A percentile compares a stretch with the other conserved stretches of the same genome.
Evolutionary conservation across 2,888 invertebrate species (phyloP).

Genomic region (Eupithecia subfuscata): DNA sequence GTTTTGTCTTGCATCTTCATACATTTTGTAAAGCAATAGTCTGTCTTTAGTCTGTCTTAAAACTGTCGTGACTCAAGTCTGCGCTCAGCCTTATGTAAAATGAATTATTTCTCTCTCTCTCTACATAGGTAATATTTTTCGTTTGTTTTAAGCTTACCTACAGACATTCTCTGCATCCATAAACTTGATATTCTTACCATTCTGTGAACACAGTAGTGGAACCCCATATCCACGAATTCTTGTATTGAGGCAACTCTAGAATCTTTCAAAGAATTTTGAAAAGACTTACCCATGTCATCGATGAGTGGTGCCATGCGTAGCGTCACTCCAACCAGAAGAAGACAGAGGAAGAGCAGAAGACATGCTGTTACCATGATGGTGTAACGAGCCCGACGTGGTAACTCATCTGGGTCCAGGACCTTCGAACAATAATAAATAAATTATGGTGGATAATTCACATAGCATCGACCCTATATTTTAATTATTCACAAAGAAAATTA

Average conservation of each 20-base stretch:
- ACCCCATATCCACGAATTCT: neutral
- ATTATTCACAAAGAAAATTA: too few relatives aligned
- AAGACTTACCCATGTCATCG: constrained; percentile 95
- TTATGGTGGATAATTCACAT: too few relatives aligned
- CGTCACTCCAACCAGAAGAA: constrained; percentile 95
- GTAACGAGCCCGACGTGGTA: constrained; percentile 93
- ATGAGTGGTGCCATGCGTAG: constrained; percentile 97
- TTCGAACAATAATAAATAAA: constrained; percentile 46
- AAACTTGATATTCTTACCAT: neutral
- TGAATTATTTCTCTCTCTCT: too few relatives aligned
- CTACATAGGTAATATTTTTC: neutral
- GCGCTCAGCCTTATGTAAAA: too few relatives aligned
- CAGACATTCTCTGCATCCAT: neutral
- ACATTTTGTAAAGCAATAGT: too few relatives aligned
- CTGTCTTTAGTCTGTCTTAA: too few relatives aligned
- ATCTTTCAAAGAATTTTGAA: neutral
- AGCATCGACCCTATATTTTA: too few relatives aligned
- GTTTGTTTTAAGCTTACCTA: neutral
- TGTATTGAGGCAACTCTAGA: neutral
- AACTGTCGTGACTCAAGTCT: too few relatives aligned
- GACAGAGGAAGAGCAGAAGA: constrained; percentile 93
- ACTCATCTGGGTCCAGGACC: constrained; percentile 91
- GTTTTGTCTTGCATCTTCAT: too few relatives aligned
- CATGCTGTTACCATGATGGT: constrained; percentile 96
- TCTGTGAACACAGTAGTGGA: neutral